Percentiles rank a stretch among this genome's conserved stretches.
Conservation (phyloP, 2,888 invertebrate genomes). For the Oeneis ivallda region DNA sequence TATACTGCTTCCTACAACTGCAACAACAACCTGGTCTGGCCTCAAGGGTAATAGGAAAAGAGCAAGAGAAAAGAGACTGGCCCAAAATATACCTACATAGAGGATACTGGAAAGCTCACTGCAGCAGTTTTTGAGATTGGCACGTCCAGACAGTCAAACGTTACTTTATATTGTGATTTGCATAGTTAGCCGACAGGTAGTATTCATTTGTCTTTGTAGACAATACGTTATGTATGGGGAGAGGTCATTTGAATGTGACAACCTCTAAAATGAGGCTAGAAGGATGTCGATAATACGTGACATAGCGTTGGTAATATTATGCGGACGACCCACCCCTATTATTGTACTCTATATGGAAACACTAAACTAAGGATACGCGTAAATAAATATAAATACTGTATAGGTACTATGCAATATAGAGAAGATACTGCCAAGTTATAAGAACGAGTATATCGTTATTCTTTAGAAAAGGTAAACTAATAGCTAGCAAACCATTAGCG, state of each 20-base stretch:
- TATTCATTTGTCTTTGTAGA: background rate
- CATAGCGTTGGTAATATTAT: constrained; percentile 7
- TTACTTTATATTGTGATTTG: background rate
- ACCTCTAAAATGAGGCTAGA: constrained; percentile 18
- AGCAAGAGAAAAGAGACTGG: too few species aligned
- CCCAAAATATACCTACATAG: too few species aligned
- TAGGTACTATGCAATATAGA: background rate
- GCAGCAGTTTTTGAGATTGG: too few species aligned
- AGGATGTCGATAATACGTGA: constrained; percentile 9
- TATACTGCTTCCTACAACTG: too few species aligned
- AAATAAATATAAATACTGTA: background rate
- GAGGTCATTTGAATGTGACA: constrained; percentile 11
- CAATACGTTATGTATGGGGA: background rate
- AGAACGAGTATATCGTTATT: background rate
- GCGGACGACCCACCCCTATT: constrained; percentile 1
- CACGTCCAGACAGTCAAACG: too few species aligned
- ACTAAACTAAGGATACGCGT: background rate
- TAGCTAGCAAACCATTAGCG: too few species aligned
- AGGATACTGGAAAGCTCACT: too few species aligned
- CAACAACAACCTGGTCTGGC: too few species aligned
- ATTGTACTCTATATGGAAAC: background rate
- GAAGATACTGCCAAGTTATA: background rate
- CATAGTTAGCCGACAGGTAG: background rate
- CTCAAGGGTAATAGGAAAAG: too few species aligned
- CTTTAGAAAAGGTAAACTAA: too few species aligned